Evolutionary conservation across 1,140 invertebrate species (phyloP).

Genomic region (Eumeta japonica): DNA sequence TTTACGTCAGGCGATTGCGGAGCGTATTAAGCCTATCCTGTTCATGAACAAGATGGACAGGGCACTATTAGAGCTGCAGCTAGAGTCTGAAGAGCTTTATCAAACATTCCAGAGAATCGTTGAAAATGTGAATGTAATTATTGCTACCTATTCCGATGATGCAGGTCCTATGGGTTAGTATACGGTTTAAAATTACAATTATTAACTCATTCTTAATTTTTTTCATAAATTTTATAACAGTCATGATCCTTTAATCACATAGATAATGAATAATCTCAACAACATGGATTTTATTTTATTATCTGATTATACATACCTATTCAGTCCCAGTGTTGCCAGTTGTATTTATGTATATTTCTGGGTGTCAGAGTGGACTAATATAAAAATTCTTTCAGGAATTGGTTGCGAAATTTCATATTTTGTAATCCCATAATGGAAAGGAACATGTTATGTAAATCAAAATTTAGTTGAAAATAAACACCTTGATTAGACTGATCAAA

Average conservation of each 20-base stretch:
- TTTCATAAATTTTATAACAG: too few species aligned
- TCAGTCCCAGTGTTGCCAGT: slow-evolving; percentile 35
- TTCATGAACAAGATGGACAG: slow-evolving; percentile 99
- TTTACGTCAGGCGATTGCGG: slow-evolving; percentile 96
- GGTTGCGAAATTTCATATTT: neutral
- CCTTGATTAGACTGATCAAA: too few species aligned
- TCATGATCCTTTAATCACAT: neutral
- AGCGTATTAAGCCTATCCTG: slow-evolving; percentile 97
- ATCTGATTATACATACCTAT: too few species aligned
- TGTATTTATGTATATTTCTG: slow-evolving; percentile 21
- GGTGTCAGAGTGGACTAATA: slow-evolving; percentile 36
- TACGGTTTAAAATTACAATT: neutral
- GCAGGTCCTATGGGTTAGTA: slow-evolving; percentile 91
- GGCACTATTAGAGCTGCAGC: slow-evolving; percentile 90
- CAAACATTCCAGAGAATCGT: slow-evolving; percentile 99
- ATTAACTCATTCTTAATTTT: too few species aligned
- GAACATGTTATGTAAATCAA: too few species aligned
- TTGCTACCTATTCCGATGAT: slow-evolving; percentile 98
- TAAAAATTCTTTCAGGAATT: slow-evolving; percentile 29
- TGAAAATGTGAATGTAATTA: slow-evolving; percentile 99
- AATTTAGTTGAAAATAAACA: too few species aligned
- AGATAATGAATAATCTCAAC: too few species aligned
- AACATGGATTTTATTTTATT: too few species aligned
- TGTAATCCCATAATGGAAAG: neutral
- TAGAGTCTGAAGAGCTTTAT: slow-evolving; percentile 95